Percentiles rank a stretch among this genome's conserved stretches.
Evolutionary conservation across 1,140 invertebrate genomes (phyloP).

Genomic region (Phortica variegata): DNA sequence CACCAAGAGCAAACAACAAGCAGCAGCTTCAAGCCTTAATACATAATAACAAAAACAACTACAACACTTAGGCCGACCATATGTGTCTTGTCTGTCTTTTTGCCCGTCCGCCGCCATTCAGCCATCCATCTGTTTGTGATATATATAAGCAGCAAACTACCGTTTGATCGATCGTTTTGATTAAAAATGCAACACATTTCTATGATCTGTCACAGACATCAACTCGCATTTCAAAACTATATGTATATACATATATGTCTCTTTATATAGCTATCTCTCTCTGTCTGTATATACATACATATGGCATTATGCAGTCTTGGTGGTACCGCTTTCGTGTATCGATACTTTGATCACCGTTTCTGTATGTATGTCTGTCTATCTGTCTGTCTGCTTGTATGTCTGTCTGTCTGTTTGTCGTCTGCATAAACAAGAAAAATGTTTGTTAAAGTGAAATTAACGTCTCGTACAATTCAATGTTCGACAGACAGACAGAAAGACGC

Average conservation of each 20-base stretch:
- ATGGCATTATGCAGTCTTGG: slow-evolving; percentile 4
- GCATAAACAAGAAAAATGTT: slow-evolving; percentile 48
- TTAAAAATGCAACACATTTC: slow-evolving; percentile 57
- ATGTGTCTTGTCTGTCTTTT: slow-evolving; percentile 22
- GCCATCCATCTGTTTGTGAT: slow-evolving; percentile 10
- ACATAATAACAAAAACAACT: slow-evolving; percentile 19
- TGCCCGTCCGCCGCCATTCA: too few relatives aligned
- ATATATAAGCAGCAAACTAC: slow-evolving; percentile 43
- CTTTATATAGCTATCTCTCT: not conserved
- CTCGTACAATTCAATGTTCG: not conserved
- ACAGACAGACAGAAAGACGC: too few relatives aligned
- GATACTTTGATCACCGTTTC: too few relatives aligned
- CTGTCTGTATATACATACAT: not conserved
- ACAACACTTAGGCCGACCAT: slow-evolving; percentile 23
- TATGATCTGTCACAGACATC: slow-evolving; percentile 53
- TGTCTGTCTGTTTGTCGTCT: not conserved
- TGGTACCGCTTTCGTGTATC: too few relatives aligned
- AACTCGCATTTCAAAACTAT: not conserved
- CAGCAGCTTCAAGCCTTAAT: slow-evolving; percentile 1
- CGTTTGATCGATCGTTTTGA: slow-evolving; percentile 56
- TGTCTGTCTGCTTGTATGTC: not conserved
- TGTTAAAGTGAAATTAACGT: slow-evolving; percentile 56
- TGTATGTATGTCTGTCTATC: too few relatives aligned
- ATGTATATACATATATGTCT: not conserved
- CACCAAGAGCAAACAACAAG: slow-evolving; percentile 22